These are phyloP conservation scores for Bolinopsis microptera DNA, from an alignment of 37 sponge, comb jelly and placozoan species.

Conservation along the genomic window DNA sequence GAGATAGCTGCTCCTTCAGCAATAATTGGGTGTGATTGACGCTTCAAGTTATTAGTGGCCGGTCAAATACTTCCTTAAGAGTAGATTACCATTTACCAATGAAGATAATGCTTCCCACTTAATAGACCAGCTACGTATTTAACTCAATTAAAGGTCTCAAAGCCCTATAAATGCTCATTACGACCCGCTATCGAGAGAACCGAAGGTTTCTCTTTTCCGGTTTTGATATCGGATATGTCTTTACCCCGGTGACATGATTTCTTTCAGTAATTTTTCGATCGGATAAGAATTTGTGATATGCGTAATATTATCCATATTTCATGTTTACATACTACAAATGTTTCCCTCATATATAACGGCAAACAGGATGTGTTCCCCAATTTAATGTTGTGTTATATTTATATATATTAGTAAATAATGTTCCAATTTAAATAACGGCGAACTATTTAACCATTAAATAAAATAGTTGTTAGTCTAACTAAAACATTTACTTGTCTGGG, in stretches of 20 bases:
- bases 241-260: not conserved
- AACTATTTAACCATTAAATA: too few species aligned
- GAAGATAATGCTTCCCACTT: not conserved
- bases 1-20: not conserved
- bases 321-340: too few species aligned
- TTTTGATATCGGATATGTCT: not conserved
- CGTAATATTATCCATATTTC: too few species aligned
- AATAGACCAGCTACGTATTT: not conserved
- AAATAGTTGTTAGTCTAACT: too few species aligned
- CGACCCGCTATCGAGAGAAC: not conserved
- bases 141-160: not conserved
- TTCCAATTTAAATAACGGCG: too few species aligned
- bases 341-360: too few species aligned
- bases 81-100: too few species aligned
- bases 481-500: too few species aligned
- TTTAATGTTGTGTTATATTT: too few species aligned
- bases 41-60: not conserved
- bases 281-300: too few species aligned
- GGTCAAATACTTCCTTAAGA: not conserved
- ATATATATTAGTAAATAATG: too few species aligned
- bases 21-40: not conserved
- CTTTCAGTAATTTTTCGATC: not conserved
- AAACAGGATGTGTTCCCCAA: too few species aligned
- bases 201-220: not conserved
- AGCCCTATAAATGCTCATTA: not conserved